Conservation (phyloP, 2,888 invertebrate species). For the Apodemia mormo region DNA sequence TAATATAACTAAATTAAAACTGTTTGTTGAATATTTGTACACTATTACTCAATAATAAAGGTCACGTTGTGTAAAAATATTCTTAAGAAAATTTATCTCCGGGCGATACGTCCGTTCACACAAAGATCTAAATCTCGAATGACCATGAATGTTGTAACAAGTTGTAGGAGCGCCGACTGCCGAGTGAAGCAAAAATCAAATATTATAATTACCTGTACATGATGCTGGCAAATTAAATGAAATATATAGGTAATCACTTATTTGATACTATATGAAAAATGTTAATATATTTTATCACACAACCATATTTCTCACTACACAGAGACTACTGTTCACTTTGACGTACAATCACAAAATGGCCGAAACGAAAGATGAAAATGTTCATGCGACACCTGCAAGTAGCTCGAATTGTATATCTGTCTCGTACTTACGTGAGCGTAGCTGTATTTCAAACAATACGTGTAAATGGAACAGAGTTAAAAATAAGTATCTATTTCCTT, state of each 20-base stretch:
- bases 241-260: background rate
- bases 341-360: background rate
- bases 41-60: background rate
- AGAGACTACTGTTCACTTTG: background rate
- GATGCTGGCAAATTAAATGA: background rate
- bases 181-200: background rate
- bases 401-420: background rate
- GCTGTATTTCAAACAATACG: background rate
- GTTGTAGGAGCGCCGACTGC: background rate
- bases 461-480: background rate
- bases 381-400: background rate
- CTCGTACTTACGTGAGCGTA: background rate
- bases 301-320: background rate
- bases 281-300: background rate
- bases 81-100: background rate
- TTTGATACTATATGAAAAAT: background rate
- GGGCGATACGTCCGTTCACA: background rate
- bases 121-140: background rate
- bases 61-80: background rate
- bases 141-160: background rate
- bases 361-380: background rate
- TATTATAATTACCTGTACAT: slow-evolving; percentile 3
- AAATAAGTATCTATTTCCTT: background rate
- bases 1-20: background rate
- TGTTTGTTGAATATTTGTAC: background rate